A percentile compares a stretch with the other conserved stretches of the same genome.
phyloP scores from a whole-genome alignment of 1,140 invertebrate species.

The Monomorium pharaonis region DNA sequence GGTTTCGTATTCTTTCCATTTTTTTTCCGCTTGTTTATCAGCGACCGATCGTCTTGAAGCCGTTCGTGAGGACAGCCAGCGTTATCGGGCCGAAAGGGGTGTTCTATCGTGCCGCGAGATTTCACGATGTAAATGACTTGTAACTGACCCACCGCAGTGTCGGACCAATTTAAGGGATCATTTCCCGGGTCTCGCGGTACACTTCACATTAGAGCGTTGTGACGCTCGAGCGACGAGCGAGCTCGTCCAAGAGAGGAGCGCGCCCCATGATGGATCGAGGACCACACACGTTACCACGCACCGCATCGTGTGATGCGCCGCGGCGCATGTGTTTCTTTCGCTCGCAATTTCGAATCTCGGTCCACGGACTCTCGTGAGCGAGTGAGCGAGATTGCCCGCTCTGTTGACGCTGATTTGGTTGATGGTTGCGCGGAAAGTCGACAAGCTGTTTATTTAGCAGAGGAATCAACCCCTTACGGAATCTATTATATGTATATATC shows the following conservation, averaged over 20 bases:
- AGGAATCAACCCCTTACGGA: not conserved
- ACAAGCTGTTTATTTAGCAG: not conserved
- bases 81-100: not conserved
- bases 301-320: constrained; percentile 19
- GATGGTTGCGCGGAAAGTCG: not conserved
- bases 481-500: no score
- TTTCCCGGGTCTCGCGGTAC: constrained; percentile 66
- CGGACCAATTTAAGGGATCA: constrained; percentile 75
- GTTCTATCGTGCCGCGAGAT: constrained; percentile 63
- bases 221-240: constrained; percentile 63
- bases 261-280: constrained; percentile 68
- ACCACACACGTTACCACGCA: constrained; percentile 70
- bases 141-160: constrained; percentile 76
- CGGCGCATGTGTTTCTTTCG: constrained; percentile 49
- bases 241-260: constrained; percentile 48
- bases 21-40: not conserved
- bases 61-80: not conserved
- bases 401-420: not conserved
- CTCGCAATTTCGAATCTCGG: constrained; percentile 55
- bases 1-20: not conserved
- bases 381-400: not conserved
- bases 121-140: constrained; percentile 73
- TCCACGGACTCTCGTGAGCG: not conserved
- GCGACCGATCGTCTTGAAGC: not conserved
- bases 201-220: constrained; percentile 73